A percentile compares a stretch with the other conserved stretches of the same genome.
Conservation (phyloP, 2,888 invertebrate genomes). For the Acanthosoma haemorrhoidale region DNA sequence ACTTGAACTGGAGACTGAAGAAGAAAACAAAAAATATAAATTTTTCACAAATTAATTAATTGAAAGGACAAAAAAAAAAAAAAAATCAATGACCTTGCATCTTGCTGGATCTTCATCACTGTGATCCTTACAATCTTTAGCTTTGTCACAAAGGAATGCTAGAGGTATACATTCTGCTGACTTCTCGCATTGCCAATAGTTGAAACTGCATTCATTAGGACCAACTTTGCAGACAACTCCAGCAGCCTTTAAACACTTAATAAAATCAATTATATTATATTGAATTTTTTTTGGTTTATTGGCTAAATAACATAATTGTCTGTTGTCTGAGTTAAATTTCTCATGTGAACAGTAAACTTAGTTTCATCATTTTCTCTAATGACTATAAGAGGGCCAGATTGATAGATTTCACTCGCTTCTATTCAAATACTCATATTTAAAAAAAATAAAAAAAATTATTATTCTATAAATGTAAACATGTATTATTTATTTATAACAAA, state of each 20-base stretch:
- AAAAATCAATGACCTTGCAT: constrained; percentile 53
- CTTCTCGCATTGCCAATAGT: constrained; percentile 59
- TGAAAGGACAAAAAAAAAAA: background rate
- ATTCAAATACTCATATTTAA: too few species aligned
- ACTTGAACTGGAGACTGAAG: constrained; percentile 53
- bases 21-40: background rate
- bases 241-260: constrained; percentile 47
- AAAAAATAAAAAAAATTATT: too few species aligned
- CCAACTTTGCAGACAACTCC: constrained; percentile 56
- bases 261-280: constrained; percentile 21
- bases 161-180: constrained; percentile 57
- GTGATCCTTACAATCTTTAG: constrained; percentile 58
- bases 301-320: background rate
- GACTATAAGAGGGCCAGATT: too few species aligned
- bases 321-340: too few species aligned
- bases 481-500: too few species aligned
- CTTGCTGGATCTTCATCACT: constrained; percentile 57
- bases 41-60: too few species aligned
- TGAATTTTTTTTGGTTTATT: background rate
- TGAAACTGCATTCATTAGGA: constrained; percentile 51
- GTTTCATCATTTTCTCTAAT: too few species aligned
- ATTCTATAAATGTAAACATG: too few species aligned
- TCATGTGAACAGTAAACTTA: too few species aligned
- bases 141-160: constrained; percentile 60
- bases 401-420: too few species aligned